Evolutionary conservation across 2,888 invertebrate species (phyloP).

Genomic region (Acronicta psi): DNA sequence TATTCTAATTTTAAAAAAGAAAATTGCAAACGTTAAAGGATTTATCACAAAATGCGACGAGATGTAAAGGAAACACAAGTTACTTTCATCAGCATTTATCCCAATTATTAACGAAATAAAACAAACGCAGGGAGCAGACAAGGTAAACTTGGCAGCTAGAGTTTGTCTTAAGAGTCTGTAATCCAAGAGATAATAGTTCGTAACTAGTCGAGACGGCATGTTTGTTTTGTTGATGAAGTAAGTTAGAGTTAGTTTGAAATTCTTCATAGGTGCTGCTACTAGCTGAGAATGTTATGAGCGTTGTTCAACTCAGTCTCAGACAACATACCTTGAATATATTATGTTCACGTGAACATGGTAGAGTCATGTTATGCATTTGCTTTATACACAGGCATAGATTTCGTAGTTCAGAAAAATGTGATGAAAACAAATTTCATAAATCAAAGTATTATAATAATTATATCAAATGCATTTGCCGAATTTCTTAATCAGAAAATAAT

Average conservation of each 20-base stretch:
- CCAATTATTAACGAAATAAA: slow-evolving; percentile 59
- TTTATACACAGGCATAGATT: neutral
- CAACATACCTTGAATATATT: slow-evolving; percentile 48
- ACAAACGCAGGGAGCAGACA: slow-evolving; percentile 52
- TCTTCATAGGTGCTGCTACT: slow-evolving; percentile 69
- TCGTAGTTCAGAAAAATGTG: slow-evolving; percentile 13
- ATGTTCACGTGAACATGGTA: slow-evolving; percentile 12
- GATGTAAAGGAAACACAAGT: too few species aligned
- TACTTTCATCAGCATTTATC: slow-evolving; percentile 14
- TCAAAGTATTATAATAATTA: too few species aligned
- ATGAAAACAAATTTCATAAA: neutral
- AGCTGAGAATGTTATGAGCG: slow-evolving; percentile 66
- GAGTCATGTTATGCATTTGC: slow-evolving; percentile 12
- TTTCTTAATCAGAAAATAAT: too few species aligned
- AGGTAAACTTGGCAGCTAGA: slow-evolving; percentile 65
- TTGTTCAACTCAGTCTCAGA: slow-evolving; percentile 38
- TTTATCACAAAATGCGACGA: too few species aligned
- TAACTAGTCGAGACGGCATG: slow-evolving; percentile 76
- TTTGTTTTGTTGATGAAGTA: slow-evolving; percentile 81
- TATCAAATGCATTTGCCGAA: too few species aligned
- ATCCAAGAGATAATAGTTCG: slow-evolving; percentile 81
- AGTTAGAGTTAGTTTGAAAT: slow-evolving; percentile 75
- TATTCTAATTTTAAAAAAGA: neutral
- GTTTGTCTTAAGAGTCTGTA: slow-evolving; percentile 74
- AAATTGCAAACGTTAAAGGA: too few species aligned